phyloP scores from a whole-genome alignment of 2,797 vertebrate species.

The Rhynchonycteris naso region DNA sequence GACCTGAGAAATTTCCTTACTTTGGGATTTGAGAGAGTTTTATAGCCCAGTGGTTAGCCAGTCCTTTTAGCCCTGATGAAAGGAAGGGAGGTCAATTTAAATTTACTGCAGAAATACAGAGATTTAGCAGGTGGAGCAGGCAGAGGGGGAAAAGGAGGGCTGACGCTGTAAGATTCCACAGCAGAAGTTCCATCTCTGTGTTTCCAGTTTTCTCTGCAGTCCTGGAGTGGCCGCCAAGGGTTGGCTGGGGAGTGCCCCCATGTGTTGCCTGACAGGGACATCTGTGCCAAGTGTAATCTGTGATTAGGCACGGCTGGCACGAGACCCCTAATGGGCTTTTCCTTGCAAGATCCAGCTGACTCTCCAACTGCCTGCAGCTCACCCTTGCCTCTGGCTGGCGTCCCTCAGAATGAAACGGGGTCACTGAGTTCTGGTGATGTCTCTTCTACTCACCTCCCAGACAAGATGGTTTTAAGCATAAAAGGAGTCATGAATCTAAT shows the following conservation, averaged over 20 bases:
- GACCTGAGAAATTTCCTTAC: not conserved
- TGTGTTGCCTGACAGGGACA: not conserved
- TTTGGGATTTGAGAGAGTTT: conserved; percentile 1
- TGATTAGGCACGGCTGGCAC: not conserved
- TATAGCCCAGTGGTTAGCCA: not conserved
- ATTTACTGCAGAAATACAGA: not conserved
- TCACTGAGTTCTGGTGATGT: not conserved
- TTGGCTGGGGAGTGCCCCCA: not conserved
- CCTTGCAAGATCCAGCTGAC: not conserved
- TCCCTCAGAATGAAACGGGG: not conserved
- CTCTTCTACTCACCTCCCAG: not conserved
- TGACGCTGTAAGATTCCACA: not conserved
- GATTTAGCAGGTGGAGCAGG: not conserved
- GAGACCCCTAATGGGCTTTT: not conserved
- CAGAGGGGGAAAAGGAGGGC: not conserved
- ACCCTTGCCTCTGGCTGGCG: not conserved
- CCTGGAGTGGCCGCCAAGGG: not conserved
- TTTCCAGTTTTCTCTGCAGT: not conserved
- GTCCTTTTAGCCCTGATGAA: not conserved
- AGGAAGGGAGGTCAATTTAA: not conserved
- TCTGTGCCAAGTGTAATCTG: not conserved
- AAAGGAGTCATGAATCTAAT: not conserved
- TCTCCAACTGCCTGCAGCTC: not conserved
- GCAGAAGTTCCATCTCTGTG: not conserved
- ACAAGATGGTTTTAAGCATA: not conserved